Percentiles rank a stretch among this genome's conserved stretches.
Conservation (phyloP, 2,888 invertebrate species). For the Cryptus armator region DNA sequence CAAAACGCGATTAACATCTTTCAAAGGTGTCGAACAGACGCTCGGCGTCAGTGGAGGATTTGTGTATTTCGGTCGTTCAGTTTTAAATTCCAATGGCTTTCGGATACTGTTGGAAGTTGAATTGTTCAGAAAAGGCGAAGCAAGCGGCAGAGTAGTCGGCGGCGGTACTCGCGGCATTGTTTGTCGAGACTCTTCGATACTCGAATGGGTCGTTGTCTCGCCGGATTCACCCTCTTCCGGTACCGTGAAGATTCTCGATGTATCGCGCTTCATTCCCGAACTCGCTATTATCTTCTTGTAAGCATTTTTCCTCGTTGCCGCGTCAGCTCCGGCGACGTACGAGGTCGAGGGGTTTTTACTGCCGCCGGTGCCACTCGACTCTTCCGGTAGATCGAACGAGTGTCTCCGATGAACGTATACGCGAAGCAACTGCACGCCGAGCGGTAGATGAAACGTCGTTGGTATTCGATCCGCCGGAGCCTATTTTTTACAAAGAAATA, state of each 20-base stretch:
- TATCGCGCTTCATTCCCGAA: slow-evolving; percentile 91
- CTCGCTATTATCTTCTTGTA: slow-evolving; percentile 76
- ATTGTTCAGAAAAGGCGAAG: slow-evolving; percentile 70
- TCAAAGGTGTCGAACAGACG: slow-evolving; percentile 92
- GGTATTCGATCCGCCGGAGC: slow-evolving; percentile 91
- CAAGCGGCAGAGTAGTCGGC: slow-evolving; percentile 67
- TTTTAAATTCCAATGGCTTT: slow-evolving; percentile 75
- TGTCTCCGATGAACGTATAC: slow-evolving; percentile 91
- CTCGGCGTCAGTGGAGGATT: slow-evolving; percentile 90
- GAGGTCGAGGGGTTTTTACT: slow-evolving; percentile 64
- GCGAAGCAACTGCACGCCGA: slow-evolving; percentile 92
- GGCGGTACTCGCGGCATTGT: slow-evolving; percentile 54
- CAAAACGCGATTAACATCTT: slow-evolving; percentile 90
- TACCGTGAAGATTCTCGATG: slow-evolving; percentile 93
- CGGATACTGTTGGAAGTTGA: slow-evolving; percentile 50
- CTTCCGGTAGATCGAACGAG: slow-evolving; percentile 76
- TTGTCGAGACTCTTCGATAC: slow-evolving; percentile 25
- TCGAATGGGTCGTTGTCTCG: slow-evolving; percentile 53
- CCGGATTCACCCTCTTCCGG: slow-evolving; percentile 90
- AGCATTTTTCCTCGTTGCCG: slow-evolving; percentile 48
- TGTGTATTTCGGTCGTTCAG: slow-evolving; percentile 79
- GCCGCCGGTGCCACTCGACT: slow-evolving; percentile 25
- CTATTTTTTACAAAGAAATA: slow-evolving; percentile 73
- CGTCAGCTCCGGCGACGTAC: slow-evolving; percentile 35
- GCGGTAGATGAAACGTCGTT: slow-evolving; percentile 90